Evolutionary conservation across 2,797 vertebrate genomes (phyloP), one percentile per base, ranked within the genome.

Genomic region (Pempheris klunzingeri): DNA sequence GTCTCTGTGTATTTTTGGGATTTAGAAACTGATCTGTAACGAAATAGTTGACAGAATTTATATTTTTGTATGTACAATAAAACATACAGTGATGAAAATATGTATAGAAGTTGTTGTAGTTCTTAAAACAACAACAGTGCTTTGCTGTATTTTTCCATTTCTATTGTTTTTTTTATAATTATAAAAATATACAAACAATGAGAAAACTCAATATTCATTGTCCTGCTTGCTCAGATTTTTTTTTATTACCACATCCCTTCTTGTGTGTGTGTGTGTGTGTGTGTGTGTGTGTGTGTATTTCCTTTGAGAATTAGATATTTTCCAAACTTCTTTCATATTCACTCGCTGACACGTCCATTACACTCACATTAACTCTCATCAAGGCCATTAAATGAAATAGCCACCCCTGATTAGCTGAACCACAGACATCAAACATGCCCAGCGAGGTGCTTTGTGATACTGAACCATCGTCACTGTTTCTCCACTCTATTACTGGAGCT

Each of bases 391-490:
- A 61, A 65, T 54, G 7, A 36, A 41, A 41, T 24, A 12, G 34
- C 36, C 22, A 32, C 55, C 54, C 24, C 17, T 58, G n/a, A 71
- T 70, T 52, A 36, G 59, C 41, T 73, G 28, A 44, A 41, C 39
- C 38, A 26, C 24, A 38, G 26, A 54, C n/a, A 34, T 59, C 53
- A 62, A 74, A 46, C 9, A 20, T 61, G 52, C 12, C 61, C 44
- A 70, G 34, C 39, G 60, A 71, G 43, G 14, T 14, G 24, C 44
- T 71, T 50, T 52, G 20, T 28, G 28, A 38, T 32, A 20, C 59
- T 32, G 30, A 68, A 46, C n/a, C 57, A 68, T 49, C 47, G 57
- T 55, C 60, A 39, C 0, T 78, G 65, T 71, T 78, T 72, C 58
- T 64, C 52, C 11, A 52, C 13, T 59, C n/a, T 59, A 63, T 41